A percentile compares a stretch with the other conserved stretches of the same genome.
phyloP scores from a whole-genome alignment of 35 echinoderm and acorn worm genomes.

The Ophioderma brevispina region DNA sequence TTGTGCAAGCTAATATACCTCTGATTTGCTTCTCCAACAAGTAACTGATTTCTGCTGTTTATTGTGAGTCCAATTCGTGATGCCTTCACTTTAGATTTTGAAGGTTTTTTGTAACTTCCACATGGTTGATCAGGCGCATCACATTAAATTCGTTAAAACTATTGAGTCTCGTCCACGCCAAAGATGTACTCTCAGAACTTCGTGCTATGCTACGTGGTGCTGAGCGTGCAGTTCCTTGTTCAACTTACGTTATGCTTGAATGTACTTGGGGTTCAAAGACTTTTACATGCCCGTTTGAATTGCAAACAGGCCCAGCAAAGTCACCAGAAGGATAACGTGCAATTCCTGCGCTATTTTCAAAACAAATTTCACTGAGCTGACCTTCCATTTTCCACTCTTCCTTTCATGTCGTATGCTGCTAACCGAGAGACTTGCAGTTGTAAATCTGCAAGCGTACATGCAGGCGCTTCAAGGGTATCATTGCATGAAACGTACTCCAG shows the following conservation, averaged over 20 bases:
- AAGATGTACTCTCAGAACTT: neutral
- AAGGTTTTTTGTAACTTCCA: neutral
- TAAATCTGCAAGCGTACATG: too few species aligned
- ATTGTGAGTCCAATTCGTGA: neutral
- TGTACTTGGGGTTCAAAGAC: neutral
- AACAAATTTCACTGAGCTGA: neutral
- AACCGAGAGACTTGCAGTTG: too few species aligned
- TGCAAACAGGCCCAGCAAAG: neutral
- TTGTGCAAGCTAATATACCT: neutral
- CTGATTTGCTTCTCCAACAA: neutral
- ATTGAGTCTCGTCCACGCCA: neutral
- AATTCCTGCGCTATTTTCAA: neutral
- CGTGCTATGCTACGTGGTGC: neutral
- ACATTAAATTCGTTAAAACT: neutral
- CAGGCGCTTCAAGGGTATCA: too few species aligned
- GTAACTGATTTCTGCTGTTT: neutral
- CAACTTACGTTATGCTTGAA: too few species aligned
- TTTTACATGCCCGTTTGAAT: neutral
- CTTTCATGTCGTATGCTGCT: neutral
- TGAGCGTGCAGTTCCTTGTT: neutral
- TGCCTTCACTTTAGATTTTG: neutral
- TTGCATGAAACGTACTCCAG: neutral
- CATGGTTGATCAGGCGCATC: neutral
- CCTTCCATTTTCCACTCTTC: neutral
- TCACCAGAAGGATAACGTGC: neutral